phyloP scores from a whole-genome alignment of 2,888 invertebrate species.

The Campoplex nolae region DNA sequence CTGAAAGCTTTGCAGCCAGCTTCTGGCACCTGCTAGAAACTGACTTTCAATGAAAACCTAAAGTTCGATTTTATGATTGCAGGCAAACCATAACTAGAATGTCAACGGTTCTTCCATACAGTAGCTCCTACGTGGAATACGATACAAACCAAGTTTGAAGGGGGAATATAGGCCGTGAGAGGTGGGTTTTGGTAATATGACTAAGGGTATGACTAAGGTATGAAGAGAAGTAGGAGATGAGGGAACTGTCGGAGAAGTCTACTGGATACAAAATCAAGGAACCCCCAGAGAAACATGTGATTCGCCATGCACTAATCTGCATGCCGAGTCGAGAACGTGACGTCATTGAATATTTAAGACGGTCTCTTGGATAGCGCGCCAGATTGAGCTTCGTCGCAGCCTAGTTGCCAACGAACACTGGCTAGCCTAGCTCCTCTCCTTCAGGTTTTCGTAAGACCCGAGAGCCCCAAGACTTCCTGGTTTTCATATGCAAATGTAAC shows the following conservation, averaged over 20 bases:
- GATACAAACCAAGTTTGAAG: slow-evolving; percentile 39
- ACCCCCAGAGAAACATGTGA: slow-evolving; percentile 79
- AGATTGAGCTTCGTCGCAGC: slow-evolving; percentile 66
- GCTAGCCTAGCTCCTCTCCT: slow-evolving; percentile 76
- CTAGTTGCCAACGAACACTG: slow-evolving; percentile 72
- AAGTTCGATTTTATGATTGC: slow-evolving; percentile 63
- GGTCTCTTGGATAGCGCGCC: slow-evolving; percentile 68
- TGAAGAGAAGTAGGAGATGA: slow-evolving; percentile 40
- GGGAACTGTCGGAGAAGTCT: slow-evolving; percentile 63
- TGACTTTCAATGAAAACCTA: slow-evolving; percentile 54
- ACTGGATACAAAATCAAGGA: slow-evolving; percentile 78
- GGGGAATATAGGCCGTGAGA: slow-evolving; percentile 45
- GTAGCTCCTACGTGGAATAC: slow-evolving; percentile 13
- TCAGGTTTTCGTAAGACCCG: slow-evolving; percentile 79
- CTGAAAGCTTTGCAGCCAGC: no score
- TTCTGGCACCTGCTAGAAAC: no score
- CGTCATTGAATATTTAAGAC: slow-evolving; percentile 84
- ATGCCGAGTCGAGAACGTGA: slow-evolving; percentile 82
- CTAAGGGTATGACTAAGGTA: slow-evolving; percentile 21
- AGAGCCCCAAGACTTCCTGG: slow-evolving; percentile 81
- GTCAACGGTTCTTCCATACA: slow-evolving; percentile 35
- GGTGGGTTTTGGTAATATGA: slow-evolving; percentile 50
- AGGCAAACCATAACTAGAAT: slow-evolving; percentile 63
- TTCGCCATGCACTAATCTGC: slow-evolving; percentile 82
- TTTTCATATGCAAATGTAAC: slow-evolving; percentile 83